Evolutionary conservation across 2,888 invertebrate genomes (phyloP).

Genomic region (Biston betularia): DNA sequence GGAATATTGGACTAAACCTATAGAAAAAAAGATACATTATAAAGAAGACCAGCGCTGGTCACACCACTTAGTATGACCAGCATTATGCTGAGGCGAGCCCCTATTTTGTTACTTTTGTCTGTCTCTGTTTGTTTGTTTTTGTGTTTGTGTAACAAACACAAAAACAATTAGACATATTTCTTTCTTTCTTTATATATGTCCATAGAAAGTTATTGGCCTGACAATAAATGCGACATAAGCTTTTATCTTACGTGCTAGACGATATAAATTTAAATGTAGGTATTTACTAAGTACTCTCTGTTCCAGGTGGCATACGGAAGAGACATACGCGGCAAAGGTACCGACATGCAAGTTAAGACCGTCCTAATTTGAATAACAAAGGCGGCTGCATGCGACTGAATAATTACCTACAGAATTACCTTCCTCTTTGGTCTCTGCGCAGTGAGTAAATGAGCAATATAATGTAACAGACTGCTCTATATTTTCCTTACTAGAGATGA

Average conservation of each 20-base stretch:
- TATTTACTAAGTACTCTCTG: background rate
- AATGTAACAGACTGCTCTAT: background rate
- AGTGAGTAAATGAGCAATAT: constrained; percentile 10
- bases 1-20: no score
- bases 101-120: no score
- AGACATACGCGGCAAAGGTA: constrained; percentile 23
- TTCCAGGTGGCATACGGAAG: background rate
- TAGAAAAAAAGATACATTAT: no score
- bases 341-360: constrained; percentile 37
- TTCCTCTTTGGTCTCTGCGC: constrained; percentile 42
- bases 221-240: no score
- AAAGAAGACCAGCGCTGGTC: no score
- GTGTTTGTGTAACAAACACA: no score
- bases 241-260: no score
- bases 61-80: no score
- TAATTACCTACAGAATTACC: constrained; percentile 45
- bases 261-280: background rate
- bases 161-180: no score
- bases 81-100: no score
- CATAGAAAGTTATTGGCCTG: background rate
- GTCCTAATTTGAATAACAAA: constrained; percentile 48
- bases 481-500: background rate
- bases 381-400: constrained; percentile 43
- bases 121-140: no score
- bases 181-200: no score